Conservation (phyloP, 2,797 vertebrate genomes). For the Harpagifer antarcticus region DNA sequence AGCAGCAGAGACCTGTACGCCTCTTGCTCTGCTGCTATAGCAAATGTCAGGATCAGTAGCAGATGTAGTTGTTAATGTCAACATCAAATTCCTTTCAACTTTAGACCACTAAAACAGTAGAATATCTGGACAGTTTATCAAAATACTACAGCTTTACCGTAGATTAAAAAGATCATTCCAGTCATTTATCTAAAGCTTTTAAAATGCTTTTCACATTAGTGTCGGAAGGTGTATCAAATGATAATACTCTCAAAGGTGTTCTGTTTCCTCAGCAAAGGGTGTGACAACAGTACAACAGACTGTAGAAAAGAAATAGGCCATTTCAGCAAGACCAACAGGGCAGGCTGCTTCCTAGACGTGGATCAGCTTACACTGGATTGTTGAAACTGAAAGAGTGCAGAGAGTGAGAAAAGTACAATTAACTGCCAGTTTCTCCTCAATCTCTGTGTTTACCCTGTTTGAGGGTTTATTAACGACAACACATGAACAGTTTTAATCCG, state of each 20-base stretch:
- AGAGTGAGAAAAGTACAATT: constrained; percentile 1
- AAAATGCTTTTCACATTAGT: constrained; percentile 1
- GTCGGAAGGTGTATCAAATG: constrained; percentile 6
- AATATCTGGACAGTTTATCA: background rate
- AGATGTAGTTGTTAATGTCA: constrained; percentile 28
- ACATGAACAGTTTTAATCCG: constrained; percentile 61
- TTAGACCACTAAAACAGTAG: background rate
- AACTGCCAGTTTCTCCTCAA: constrained; percentile 24
- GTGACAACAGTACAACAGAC: constrained; percentile 59
- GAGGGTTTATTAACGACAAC: constrained; percentile 51
- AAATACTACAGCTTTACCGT: background rate
- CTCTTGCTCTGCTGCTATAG: constrained; percentile 26
- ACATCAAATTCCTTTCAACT: background rate
- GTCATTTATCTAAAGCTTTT: background rate
- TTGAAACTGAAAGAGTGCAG: constrained; percentile 46
- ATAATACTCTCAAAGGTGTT: constrained; percentile 34
- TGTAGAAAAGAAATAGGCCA: constrained; percentile 68
- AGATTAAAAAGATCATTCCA: background rate
- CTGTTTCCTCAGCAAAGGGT: constrained; percentile 51
- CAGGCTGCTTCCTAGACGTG: constrained; percentile 61
- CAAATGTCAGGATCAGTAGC: constrained; percentile 44
- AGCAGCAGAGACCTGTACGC: background rate
- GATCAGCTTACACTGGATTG: constrained; percentile 71
- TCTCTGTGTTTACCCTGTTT: constrained; percentile 23
- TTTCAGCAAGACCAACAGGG: constrained; percentile 63